phyloP scores from a whole-genome alignment of 2,797 vertebrate species.

The Amblyraja radiata region DNA sequence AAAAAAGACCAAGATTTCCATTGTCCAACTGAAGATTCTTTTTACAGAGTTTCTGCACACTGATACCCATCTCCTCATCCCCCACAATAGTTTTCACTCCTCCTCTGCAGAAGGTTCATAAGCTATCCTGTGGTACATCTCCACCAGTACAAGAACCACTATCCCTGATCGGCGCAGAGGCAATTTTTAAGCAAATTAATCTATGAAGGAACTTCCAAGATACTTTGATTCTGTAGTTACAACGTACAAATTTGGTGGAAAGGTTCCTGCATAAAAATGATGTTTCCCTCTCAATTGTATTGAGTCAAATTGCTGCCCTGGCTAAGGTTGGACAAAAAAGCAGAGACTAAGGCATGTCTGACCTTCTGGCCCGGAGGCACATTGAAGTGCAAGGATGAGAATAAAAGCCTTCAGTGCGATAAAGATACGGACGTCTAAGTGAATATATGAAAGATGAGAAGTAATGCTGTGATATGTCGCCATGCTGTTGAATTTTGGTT shows the following conservation, averaged over 20 bases:
- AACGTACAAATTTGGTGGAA: not conserved
- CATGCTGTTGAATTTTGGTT: too few species aligned
- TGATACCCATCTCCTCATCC: too few species aligned
- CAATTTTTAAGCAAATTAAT: not conserved
- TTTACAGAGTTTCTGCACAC: too few species aligned
- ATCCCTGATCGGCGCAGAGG: not conserved
- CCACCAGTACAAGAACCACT: not conserved
- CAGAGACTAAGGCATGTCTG: not conserved
- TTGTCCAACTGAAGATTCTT: not conserved
- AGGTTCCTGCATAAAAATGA: not conserved
- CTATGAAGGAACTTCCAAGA: not conserved
- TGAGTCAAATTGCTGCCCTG: not conserved
- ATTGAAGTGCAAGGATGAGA: too few species aligned
- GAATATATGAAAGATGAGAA: too few species aligned
- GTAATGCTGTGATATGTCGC: too few species aligned
- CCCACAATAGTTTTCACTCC: not conserved
- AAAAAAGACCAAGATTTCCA: not conserved
- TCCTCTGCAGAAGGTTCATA: not conserved
- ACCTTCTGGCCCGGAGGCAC: too few species aligned
- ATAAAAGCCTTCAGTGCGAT: too few species aligned
- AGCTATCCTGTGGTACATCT: not conserved
- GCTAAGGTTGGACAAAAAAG: too few species aligned
- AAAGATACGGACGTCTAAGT: too few species aligned
- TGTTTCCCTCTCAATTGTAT: not conserved
- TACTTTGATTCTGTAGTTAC: not conserved